Conservation (phyloP, 2,797 vertebrate genomes). For the Cottoperca gobio region DNA sequence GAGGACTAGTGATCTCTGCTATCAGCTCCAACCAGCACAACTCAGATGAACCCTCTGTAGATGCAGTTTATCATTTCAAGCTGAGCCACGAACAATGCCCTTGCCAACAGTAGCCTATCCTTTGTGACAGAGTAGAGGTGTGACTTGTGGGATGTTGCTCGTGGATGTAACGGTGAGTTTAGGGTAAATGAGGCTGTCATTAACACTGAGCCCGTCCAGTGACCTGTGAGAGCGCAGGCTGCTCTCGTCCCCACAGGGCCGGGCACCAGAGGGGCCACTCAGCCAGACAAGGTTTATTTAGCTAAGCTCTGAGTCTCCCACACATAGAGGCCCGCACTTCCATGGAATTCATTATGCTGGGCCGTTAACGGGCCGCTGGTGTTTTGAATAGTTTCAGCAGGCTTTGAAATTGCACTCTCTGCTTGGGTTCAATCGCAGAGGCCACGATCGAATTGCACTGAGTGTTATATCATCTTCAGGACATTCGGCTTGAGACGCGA, state of each 20-base stretch:
- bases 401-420: constrained; percentile 72
- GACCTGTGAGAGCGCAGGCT: constrained; percentile 71
- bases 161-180: constrained; percentile 56
- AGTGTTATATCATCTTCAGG: constrained; percentile 66
- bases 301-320: constrained; percentile 77
- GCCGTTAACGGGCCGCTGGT: constrained; percentile 61
- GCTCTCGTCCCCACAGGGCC: constrained; percentile 56
- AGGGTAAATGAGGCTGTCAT: constrained; percentile 65
- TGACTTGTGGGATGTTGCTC: constrained; percentile 58
- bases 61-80: constrained; percentile 72
- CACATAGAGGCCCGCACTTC: constrained; percentile 64
- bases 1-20: constrained; percentile 74
- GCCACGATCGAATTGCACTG: constrained; percentile 59
- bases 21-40: constrained; percentile 78
- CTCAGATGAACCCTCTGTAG: constrained; percentile 54
- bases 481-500: constrained; percentile 22
- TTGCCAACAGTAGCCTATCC: constrained; percentile 52
- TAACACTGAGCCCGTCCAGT: constrained; percentile 57
- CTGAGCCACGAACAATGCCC: constrained; percentile 68
- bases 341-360: constrained; percentile 78
- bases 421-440: constrained; percentile 61
- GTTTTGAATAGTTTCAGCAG: constrained; percentile 79
- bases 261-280: constrained; percentile 71
- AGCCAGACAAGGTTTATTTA: constrained; percentile 81
- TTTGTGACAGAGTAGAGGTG: constrained; percentile 57